Base-by-base conservation (phyloP, 2,888 invertebrate genomes). In the Erebia palarica region DNA sequence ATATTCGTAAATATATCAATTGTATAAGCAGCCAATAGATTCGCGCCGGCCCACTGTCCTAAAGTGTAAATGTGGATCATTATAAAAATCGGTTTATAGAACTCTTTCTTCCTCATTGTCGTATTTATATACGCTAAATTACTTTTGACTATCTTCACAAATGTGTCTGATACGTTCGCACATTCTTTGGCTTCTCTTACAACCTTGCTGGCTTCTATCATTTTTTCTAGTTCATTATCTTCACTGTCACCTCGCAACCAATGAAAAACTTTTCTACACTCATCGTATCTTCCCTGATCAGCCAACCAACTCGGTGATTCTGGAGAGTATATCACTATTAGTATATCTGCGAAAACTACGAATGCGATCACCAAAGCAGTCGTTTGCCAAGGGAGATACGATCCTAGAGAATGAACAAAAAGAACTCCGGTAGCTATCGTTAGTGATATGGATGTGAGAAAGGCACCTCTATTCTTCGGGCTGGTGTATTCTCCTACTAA, bases 241-340 rank as follows among this genome's bases (percentile, higher is more conserved):
- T 87, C 86, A 0, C 79, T 80, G 11, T 88, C 81, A 13, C 95
- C 95, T 76, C 95, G 87, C 55, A 95, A 88, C 91, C 94, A 95
- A 65, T 91, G 85, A 42, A 95, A 94, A 0, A 94, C 91, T 49
- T 85, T 81, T 73, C 91, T 90, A 0, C 95, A 94, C 58, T 94
- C 93, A 0, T 91, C 90, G 1, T 91, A 86, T 42, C 89, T 88
- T 0, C 94, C 94, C 75, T 94, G 94, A 44, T 94, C 91, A 0
- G 95, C 90, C 51, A 96, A 80, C 95, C 95, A 96, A 72, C 93
- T 92, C 0, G 96, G 96, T 0, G 96, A 94, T 85, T 96, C 96
- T 0, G 95, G 95, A 0, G 90, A 89, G 61, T 81, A 83, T 11
- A 86, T 76, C 0, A 88, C 85, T 44, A 89, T 84, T 1, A 87